Evolutionary conservation across 1,140 invertebrate species (phyloP).

Genomic region (Pollicipes pollicipes): DNA sequence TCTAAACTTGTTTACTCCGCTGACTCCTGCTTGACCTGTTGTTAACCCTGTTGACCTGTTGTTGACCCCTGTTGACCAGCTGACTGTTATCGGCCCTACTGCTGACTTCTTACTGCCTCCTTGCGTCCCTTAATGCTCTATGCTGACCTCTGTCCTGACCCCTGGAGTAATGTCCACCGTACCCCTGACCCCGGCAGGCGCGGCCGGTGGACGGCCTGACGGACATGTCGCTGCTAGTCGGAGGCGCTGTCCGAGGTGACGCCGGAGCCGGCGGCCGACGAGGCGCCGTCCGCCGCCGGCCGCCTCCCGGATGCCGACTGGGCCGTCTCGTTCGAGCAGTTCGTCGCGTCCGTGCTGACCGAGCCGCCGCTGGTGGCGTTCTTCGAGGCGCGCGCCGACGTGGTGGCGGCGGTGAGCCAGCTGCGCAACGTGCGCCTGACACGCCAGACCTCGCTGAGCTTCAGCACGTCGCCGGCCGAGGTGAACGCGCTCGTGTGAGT

Average conservation of each 20-base stretch:
- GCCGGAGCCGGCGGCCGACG: neutral
- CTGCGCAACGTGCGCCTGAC: slow-evolving; percentile 15
- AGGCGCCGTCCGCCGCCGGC: neutral
- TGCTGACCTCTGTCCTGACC: no score
- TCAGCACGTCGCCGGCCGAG: neutral
- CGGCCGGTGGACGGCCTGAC: slow-evolving; percentile 9
- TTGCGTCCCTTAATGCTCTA: no score
- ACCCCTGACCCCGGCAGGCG: slow-evolving; percentile 5
- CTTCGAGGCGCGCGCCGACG: slow-evolving; percentile 45
- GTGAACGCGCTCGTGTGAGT: no score
- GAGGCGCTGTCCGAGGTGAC: neutral
- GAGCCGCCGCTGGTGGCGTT: slow-evolving; percentile 53
- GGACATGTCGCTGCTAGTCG: neutral
- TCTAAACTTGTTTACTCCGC: no score
- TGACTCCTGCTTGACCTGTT: no score
- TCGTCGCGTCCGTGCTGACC: slow-evolving; percentile 60
- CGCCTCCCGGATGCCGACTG: slow-evolving; percentile 29
- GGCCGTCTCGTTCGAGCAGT: slow-evolving; percentile 77
- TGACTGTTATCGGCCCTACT: no score
- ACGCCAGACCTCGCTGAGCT: neutral
- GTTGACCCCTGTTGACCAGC: no score
- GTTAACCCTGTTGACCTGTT: no score
- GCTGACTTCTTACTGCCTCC: no score
- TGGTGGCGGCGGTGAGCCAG: slow-evolving; percentile 33
- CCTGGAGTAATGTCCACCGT: slow-evolving; percentile 1